Evolutionary conservation across 2,888 invertebrate genomes (phyloP).

Genomic region (Alloplasta piceator): DNA sequence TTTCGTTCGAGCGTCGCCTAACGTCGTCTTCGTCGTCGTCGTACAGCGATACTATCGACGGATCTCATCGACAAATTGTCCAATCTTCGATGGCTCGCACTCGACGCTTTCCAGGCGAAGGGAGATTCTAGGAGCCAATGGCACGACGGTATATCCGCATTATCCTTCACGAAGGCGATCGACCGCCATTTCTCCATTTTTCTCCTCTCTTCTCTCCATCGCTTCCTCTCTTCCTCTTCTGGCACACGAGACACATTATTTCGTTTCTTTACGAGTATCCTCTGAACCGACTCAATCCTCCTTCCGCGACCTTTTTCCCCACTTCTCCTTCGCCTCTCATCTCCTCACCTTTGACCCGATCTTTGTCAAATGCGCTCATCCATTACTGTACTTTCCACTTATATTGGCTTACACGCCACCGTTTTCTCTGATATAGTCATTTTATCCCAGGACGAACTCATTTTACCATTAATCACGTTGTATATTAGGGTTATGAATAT

Average conservation of each 20-base stretch:
- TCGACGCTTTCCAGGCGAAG: conserved; percentile 30
- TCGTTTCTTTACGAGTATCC: conserved; percentile 32
- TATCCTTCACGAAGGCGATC: conserved; percentile 52
- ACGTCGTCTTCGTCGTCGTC: conserved; percentile 4
- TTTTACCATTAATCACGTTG: not conserved
- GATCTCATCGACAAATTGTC: conserved; percentile 61
- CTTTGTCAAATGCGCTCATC: conserved; percentile 25
- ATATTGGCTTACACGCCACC: not conserved
- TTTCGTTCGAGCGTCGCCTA: conserved; percentile 41
- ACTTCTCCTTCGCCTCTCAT: conserved; percentile 23
- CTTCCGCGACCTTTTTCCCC: conserved; percentile 36
- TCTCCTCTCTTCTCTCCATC: conserved; percentile 13
- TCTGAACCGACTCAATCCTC: conserved; percentile 32
- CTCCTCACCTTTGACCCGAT: conserved; percentile 39
- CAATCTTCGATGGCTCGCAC: conserved; percentile 57
- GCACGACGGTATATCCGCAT: conserved; percentile 39
- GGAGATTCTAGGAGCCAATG: conserved; percentile 34
- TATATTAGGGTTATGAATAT: too few species aligned
- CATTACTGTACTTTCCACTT: conserved; percentile 9
- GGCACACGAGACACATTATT: conserved; percentile 45
- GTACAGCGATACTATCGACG: conserved; percentile 45
- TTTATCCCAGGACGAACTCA: conserved; percentile 18
- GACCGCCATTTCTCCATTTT: conserved; percentile 36
- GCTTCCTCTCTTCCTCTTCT: conserved; percentile 5
- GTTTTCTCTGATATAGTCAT: not conserved